Evolutionary conservation across 2,113 vertebrate species (phyloP).

Genomic region (Grammomys dolichurus): DNA sequence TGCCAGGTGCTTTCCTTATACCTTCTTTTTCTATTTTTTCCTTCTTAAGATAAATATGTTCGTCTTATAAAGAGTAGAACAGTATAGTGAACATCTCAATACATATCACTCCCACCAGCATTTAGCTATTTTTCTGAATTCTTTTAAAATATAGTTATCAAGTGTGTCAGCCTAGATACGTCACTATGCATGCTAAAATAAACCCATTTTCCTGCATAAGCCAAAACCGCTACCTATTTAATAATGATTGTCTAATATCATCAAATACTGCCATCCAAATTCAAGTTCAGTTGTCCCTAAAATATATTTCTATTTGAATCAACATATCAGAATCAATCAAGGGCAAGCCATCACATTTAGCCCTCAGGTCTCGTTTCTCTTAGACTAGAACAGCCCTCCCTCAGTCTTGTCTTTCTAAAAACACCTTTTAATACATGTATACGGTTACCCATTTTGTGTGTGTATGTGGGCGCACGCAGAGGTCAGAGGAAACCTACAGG

Average conservation of each 20-base stretch:
- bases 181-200: neutral
- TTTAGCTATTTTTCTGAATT: constrained; percentile 36
- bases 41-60: constrained; percentile 24
- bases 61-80: neutral
- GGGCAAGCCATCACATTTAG: neutral
- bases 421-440: neutral
- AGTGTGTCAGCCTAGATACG: neutral
- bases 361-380: neutral
- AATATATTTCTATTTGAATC: constrained; percentile 19
- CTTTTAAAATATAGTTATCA: constrained; percentile 19
- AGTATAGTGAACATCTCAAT: neutral
- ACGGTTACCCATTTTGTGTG: neutral
- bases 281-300: neutral
- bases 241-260: neutral
- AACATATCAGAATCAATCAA: constrained; percentile 7
- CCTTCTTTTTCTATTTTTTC: neutral
- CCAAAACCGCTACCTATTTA: neutral
- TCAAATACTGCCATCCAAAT: neutral
- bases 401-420: neutral
- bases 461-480: too few relatives aligned
- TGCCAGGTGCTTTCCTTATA: neutral
- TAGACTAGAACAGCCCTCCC: neutral
- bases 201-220: neutral
- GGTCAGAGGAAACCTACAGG: neutral
- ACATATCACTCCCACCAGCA: neutral